These are phyloP conservation scores for Brachionus angularis DNA, from an alignment of 1,140 invertebrate species.

Conservation along the genomic window DNA sequence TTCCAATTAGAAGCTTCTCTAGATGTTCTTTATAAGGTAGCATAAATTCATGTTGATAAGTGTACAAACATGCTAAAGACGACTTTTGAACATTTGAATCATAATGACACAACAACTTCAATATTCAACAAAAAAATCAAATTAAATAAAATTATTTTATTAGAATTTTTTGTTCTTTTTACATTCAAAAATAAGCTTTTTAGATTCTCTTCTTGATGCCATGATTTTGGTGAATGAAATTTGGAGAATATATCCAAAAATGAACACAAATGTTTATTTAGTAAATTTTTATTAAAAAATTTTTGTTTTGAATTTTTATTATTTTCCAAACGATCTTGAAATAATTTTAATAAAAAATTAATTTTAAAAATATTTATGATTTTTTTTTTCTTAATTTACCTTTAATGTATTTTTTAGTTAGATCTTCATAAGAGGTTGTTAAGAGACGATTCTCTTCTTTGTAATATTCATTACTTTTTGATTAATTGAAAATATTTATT, in stretches of 20 bases:
- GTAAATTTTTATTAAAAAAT: constrained; percentile 28
- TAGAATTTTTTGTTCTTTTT: constrained; percentile 39
- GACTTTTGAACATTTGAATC: constrained; percentile 74
- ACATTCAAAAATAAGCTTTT: constrained; percentile 67
- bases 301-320: constrained; percentile 7
- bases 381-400: constrained; percentile 52
- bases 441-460: constrained; percentile 46
- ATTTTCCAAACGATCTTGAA: too few species aligned
- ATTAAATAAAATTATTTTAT: constrained; percentile 18
- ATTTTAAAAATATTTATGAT: constrained; percentile 34
- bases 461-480: constrained; percentile 53
- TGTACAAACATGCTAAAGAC: constrained; percentile 75
- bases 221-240: constrained; percentile 72
- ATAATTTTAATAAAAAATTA: too few species aligned
- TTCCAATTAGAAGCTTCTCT: constrained; percentile 74
- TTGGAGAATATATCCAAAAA: constrained; percentile 71
- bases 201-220: constrained; percentile 71
- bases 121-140: constrained; percentile 42
- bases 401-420: constrained; percentile 27
- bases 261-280: constrained; percentile 62
- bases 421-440: constrained; percentile 39
- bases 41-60: constrained; percentile 74
- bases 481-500: constrained; percentile 32
- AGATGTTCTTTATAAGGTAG: constrained; percentile 70
- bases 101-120: constrained; percentile 71